Conservation (phyloP, 92 coral and sea anemone species). For the Porites rus region DNA sequence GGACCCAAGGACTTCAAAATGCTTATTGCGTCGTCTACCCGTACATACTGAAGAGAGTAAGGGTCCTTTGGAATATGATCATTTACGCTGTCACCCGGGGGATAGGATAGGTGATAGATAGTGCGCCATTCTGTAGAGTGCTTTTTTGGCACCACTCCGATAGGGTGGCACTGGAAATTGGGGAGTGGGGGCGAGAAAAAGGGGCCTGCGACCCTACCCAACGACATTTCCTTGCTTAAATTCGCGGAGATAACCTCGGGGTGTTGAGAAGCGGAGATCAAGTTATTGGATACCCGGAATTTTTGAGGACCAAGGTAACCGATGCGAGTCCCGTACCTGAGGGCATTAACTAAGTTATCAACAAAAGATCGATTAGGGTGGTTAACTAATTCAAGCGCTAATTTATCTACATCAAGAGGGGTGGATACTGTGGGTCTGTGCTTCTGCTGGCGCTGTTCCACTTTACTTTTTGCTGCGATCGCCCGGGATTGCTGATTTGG, state of each 20-base stretch:
- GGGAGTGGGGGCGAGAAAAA: slow-evolving; percentile 36
- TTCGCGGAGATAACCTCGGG: background rate
- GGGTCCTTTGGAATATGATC: no score
- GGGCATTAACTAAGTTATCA: background rate
- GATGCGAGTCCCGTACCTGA: background rate
- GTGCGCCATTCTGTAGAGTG: background rate
- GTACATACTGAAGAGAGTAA: no score
- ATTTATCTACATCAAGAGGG: background rate
- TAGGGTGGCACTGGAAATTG: slow-evolving; percentile 24
- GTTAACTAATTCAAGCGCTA: background rate
- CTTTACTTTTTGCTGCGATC: slow-evolving; percentile 38
- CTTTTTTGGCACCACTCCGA: slow-evolving; percentile 39
- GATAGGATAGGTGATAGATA: background rate
- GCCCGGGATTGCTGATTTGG: slow-evolving; percentile 18
- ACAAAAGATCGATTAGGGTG: background rate
- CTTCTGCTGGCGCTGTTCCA: slow-evolving; percentile 11
- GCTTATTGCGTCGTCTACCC: background rate
- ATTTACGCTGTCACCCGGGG: background rate
- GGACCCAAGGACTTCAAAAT: slow-evolving; percentile 44
- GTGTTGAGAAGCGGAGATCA: slow-evolving; percentile 1
- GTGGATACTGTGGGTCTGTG: background rate
- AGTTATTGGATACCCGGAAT: background rate
- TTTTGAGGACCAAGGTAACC: slow-evolving; percentile 5
- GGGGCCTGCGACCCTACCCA: slow-evolving; percentile 42
- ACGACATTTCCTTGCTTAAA: background rate